Conservation (phyloP, 2,797 vertebrate genomes). For the Bradypodion ventrale region DNA sequence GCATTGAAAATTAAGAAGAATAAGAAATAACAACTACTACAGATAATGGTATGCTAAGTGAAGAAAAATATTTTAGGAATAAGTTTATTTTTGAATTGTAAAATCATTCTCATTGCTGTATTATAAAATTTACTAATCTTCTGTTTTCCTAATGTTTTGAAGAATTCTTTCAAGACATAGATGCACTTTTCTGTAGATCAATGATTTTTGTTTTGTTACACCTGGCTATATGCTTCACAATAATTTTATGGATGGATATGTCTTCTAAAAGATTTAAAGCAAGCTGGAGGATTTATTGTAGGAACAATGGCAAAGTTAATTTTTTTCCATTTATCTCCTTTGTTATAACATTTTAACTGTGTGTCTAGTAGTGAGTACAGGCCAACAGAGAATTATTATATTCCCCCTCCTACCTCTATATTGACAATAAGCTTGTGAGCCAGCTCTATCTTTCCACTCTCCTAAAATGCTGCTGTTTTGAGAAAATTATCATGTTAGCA, state of each 20-base stretch:
- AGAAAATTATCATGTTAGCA: constrained; percentile 1
- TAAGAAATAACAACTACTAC: background rate
- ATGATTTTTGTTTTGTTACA: background rate
- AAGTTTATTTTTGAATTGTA: too few species aligned
- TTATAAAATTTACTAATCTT: background rate
- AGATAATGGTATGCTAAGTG: background rate
- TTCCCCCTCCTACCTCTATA: background rate
- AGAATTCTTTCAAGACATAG: background rate
- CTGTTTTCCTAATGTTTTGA: background rate
- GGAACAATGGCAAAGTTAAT: background rate
- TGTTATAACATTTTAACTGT: rapidly evolving
- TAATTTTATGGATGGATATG: background rate
- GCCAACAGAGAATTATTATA: background rate
- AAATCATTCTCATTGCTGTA: too few species aligned
- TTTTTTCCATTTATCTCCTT: background rate
- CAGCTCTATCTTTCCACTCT: background rate
- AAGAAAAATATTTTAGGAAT: background rate
- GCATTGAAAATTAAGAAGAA: background rate
- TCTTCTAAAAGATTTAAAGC: background rate
- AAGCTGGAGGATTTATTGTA: background rate
- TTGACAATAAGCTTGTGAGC: background rate
- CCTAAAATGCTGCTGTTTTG: background rate
- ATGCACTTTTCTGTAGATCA: background rate
- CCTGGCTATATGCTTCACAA: too few species aligned
- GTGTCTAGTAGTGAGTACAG: background rate